Evolutionary conservation across 1,140 invertebrate species (phyloP).

Genomic region (Ladona fulva): DNA sequence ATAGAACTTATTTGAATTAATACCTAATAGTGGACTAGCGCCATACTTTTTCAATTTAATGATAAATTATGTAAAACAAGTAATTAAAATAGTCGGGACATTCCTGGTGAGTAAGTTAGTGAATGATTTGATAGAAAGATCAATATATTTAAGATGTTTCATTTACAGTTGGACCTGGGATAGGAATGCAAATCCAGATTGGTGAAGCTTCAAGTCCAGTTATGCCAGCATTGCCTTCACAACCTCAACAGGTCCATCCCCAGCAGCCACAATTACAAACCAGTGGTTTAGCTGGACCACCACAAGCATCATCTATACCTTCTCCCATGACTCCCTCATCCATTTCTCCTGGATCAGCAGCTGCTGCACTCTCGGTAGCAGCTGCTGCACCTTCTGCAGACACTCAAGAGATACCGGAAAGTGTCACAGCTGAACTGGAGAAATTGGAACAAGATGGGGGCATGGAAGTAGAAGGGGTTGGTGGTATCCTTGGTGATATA

Average conservation of each 20-base stretch:
- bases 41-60: no score
- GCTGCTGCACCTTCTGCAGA: slow-evolving; percentile 32
- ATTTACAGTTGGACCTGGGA: not conserved
- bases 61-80: no score
- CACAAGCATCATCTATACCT: not conserved
- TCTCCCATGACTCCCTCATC: not conserved
- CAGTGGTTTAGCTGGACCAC: not conserved
- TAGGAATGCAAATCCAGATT: not conserved
- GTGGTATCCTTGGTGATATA: slow-evolving; percentile 67
- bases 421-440: slow-evolving; percentile 65
- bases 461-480: slow-evolving; percentile 58
- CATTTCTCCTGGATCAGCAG: slow-evolving; percentile 1
- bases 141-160: no score
- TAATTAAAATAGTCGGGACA: no score
- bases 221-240: not conserved
- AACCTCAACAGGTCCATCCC: not conserved
- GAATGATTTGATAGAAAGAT: no score
- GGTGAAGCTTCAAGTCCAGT: not conserved
- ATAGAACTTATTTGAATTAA: no score
- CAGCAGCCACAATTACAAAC: not conserved
- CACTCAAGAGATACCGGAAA: slow-evolving; percentile 62
- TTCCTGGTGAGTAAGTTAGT: no score
- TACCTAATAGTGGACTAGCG: no score
- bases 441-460: slow-evolving; percentile 63
- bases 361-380: slow-evolving; percentile 28